Base-by-base conservation (phyloP, 30 jellyfish, hydroid and myxozoan species). In the Cassiopea xamachana region DNA sequence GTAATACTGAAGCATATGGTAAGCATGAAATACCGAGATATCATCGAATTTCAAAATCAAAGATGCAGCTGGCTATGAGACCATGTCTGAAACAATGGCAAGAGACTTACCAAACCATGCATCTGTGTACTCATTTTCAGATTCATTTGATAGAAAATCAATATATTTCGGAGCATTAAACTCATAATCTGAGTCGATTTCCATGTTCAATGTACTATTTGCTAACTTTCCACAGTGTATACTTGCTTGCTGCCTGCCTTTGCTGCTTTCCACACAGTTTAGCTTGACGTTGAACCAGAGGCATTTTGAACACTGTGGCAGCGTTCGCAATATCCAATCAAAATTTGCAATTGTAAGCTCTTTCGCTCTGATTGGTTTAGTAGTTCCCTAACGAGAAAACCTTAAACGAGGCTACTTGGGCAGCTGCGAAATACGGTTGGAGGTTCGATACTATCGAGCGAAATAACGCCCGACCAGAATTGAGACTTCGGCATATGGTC, bases 71-170 rank as follows among this genome's bases (percentile, higher is more conserved):
- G 0, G 2, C 8, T 17, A 14, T 5, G 6, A 14, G 43, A 5
- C 43, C 74, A 14, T 2, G 19, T 27, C 60, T 9, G 39, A 69
- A 67, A 27, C 16, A 16, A 19, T 62, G 4, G 12, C 48, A 51
- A 73, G 14, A 70, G 44, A 85, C 99, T 71, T 88, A 95, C 99
- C 99, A 95, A 95, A 95, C 99, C 99, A 95, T 44, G 79, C 88
- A 77, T 95, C 99, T 18, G 86, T 87, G 80, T 88, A 73, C 75
- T 95, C 97, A 75, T 91, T 79, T 7, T 95, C 99, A 9, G 79
- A 89, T 44, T 95, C 98, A 49, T 84, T 91, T 80, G 93, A 89
- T 1, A 95, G 89, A 72, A 95, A 95, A 75, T 95, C 99, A 51
- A 95, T 91, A 68, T 88, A 95, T 84, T 84, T 87, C 17, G 99